These are phyloP conservation scores for Agrotis puta DNA, from an alignment of 2,888 invertebrate species.

Conservation along the genomic window DNA sequence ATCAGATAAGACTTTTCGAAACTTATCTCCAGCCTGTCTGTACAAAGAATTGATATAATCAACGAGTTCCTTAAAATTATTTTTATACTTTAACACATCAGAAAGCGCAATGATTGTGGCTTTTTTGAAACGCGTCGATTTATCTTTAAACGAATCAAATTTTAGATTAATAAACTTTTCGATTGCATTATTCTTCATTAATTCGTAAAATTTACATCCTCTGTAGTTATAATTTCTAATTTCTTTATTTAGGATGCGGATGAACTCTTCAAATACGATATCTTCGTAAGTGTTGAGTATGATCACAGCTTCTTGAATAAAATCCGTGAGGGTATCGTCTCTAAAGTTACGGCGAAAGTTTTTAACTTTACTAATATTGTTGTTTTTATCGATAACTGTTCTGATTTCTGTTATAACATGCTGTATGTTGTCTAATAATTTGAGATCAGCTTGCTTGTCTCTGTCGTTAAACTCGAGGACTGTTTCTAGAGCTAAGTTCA, in stretches of 20 bases:
- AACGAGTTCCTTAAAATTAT: slow-evolving; percentile 55
- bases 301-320: slow-evolving; percentile 64
- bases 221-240: slow-evolving; percentile 72
- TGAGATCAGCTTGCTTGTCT: slow-evolving; percentile 21
- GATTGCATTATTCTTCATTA: slow-evolving; percentile 62
- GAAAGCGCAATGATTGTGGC: slow-evolving; percentile 54
- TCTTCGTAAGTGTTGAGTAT: slow-evolving; percentile 70
- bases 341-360: slow-evolving; percentile 23
- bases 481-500: slow-evolving; percentile 17
- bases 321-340: slow-evolving; percentile 70
- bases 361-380: background rate
- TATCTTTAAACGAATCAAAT: slow-evolving; percentile 62
- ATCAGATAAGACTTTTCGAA: slow-evolving; percentile 66
- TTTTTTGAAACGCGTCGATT: slow-evolving; percentile 60
- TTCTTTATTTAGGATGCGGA: slow-evolving; percentile 69
- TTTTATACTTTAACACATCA: slow-evolving; percentile 48
- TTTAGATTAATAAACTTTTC: slow-evolving; percentile 66
- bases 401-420: slow-evolving; percentile 38
- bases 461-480: slow-evolving; percentile 14
- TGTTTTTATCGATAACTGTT: slow-evolving; percentile 19
- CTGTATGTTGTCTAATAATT: slow-evolving; percentile 25
- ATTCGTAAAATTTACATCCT: slow-evolving; percentile 71
- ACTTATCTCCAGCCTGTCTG: slow-evolving; percentile 51
- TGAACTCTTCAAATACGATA: slow-evolving; percentile 68
- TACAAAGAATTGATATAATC: slow-evolving; percentile 75